Conservation (phyloP, 2,797 vertebrate species). For the Pseudochirops corinnae region DNA sequence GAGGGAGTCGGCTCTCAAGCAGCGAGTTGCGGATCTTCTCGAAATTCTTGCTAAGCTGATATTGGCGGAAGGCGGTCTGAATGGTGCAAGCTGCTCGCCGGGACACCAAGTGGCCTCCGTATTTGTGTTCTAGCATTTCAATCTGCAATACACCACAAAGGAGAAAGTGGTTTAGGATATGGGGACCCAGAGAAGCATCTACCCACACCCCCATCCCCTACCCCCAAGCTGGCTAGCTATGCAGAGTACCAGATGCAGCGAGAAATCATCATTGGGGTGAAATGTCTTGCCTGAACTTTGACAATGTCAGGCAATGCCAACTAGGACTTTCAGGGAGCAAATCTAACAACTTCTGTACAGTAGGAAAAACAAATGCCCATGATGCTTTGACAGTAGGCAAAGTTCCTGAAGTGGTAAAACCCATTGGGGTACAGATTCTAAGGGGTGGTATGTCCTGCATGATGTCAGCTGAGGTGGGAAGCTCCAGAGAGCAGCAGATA, state of each 20-base stretch:
- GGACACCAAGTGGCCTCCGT: conserved; percentile 96
- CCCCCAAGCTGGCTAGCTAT: fast-evolving
- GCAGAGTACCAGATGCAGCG: background rate
- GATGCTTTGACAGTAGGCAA: background rate
- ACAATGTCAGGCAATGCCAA: background rate
- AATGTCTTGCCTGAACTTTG: background rate
- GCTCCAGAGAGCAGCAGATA: background rate
- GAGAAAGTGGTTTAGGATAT: background rate
- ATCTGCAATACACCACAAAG: conserved; percentile 87
- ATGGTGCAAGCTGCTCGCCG: conserved; percentile 97
- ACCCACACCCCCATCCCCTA: fast-evolving
- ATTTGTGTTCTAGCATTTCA: conserved; percentile 98
- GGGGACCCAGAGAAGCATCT: background rate
- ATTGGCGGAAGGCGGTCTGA: conserved; percentile 98
- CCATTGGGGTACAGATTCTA: background rate
- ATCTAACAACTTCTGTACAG: background rate
- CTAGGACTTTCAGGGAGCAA: background rate
- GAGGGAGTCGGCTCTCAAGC: conserved; percentile 95
- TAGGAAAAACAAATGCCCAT: background rate
- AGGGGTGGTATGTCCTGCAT: background rate
- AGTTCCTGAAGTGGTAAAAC: background rate
- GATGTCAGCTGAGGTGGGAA: background rate
- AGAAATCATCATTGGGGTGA: background rate
- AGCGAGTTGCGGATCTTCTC: conserved; percentile 99
- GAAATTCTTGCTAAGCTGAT: conserved; percentile 99